Evolutionary conservation across 2,888 invertebrate species (phyloP).

Genomic region (Selenia dentaria): DNA sequence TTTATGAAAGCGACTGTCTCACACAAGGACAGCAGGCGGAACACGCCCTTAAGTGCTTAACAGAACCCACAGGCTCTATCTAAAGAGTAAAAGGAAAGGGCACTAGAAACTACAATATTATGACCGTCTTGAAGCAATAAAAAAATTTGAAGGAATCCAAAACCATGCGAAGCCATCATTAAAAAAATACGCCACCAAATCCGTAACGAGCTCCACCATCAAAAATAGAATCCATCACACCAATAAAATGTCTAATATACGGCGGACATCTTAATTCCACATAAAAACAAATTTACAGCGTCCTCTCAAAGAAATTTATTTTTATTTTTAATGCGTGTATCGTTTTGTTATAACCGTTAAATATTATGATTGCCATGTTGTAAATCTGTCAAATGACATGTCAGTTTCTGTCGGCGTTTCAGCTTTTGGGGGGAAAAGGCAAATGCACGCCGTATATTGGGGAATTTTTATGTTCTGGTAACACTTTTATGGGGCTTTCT

Average conservation of each 20-base stretch:
- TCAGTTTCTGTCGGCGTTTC: constrained; percentile 25
- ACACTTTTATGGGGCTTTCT: constrained; percentile 21
- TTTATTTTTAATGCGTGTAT: constrained; percentile 55
- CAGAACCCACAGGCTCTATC: too few species aligned
- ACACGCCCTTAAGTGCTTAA: too few species aligned
- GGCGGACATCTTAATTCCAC: constrained; percentile 76
- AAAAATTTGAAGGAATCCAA: too few species aligned
- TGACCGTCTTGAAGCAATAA: too few species aligned
- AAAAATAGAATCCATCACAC: constrained; percentile 42
- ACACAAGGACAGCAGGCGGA: too few species aligned
- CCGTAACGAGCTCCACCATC: constrained; percentile 11
- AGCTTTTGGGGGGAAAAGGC: constrained; percentile 8
- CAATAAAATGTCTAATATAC: constrained; percentile 71
- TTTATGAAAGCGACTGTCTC: too few species aligned
- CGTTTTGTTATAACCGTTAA: constrained; percentile 68
- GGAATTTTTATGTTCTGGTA: constrained; percentile 20
- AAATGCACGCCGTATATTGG: not conserved
- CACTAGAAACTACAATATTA: too few species aligned
- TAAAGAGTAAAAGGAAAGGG: too few species aligned
- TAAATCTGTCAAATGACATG: constrained; percentile 68
- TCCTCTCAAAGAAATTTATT: constrained; percentile 62
- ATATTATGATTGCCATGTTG: constrained; percentile 66
- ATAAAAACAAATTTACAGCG: constrained; percentile 72
- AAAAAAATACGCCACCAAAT: constrained; percentile 12
- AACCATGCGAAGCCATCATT: not conserved